phyloP scores from a whole-genome alignment of 2,113 vertebrate genomes.

The Tylochromis polylepis region DNA sequence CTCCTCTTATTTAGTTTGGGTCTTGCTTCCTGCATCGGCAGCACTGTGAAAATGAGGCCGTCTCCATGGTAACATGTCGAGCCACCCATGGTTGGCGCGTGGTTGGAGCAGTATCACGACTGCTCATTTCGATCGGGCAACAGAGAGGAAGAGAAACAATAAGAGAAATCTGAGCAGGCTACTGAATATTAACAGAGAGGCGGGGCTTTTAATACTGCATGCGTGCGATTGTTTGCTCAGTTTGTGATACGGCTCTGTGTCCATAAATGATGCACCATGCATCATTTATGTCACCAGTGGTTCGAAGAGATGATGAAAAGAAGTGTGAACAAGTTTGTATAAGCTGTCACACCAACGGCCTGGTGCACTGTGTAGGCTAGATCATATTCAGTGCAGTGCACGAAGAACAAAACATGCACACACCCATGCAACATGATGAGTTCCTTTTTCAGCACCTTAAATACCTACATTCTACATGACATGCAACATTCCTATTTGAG shows the following conservation, averaged over 20 bases:
- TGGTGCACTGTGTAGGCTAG: constrained; percentile 14
- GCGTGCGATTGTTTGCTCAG: constrained; percentile 49
- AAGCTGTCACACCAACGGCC: constrained; percentile 9
- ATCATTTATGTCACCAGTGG: constrained; percentile 34
- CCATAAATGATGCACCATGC: background rate
- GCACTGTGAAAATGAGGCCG: constrained; percentile 66
- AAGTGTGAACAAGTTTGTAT: constrained; percentile 13
- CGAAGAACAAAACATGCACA: background rate
- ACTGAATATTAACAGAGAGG: constrained; percentile 62
- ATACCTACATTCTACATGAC: background rate
- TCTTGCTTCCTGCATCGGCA: constrained; percentile 47
- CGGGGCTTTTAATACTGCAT: constrained; percentile 34
- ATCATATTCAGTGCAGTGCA: background rate
- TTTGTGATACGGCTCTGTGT: constrained; percentile 42
- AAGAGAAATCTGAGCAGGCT: constrained; percentile 11
- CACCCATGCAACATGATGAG: background rate
- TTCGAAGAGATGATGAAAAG: constrained; percentile 21
- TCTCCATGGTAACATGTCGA: constrained; percentile 67
- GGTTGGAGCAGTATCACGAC: constrained; percentile 38
- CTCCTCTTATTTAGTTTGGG: constrained; percentile 10
- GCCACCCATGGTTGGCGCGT: constrained; percentile 51
- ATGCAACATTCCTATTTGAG: background rate
- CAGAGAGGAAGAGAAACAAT: constrained; percentile 26
- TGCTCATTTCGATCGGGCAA: constrained; percentile 39
- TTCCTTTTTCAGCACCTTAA: background rate